Conservation (phyloP, 1,140 invertebrate species). For the Macrocentrus cingulum region DNA sequence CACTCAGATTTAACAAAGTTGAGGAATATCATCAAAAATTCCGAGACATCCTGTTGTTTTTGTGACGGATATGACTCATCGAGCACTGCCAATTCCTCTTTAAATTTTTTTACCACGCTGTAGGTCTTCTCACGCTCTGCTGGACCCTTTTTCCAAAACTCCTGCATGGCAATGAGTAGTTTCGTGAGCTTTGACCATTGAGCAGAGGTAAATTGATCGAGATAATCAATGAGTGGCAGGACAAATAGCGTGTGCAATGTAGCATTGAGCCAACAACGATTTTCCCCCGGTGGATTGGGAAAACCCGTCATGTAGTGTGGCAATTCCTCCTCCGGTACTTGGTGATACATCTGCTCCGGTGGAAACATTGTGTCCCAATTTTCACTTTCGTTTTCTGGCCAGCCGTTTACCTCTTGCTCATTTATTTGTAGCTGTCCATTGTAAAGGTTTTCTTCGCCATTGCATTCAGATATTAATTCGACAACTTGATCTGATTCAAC, state of each 20-base stretch:
- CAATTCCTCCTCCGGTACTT: background rate
- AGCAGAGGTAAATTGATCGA: slow-evolving; percentile 29
- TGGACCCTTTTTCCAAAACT: slow-evolving; percentile 39
- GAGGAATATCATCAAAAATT: slow-evolving; percentile 49
- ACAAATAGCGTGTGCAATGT: slow-evolving; percentile 46
- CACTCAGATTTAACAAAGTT: slow-evolving; percentile 46
- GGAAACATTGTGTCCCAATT: background rate
- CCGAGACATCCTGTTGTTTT: slow-evolving; percentile 49
- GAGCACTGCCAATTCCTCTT: slow-evolving; percentile 39
- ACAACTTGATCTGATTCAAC: no score
- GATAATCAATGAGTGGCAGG: slow-evolving; percentile 39
- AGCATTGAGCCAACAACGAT: slow-evolving; percentile 49
- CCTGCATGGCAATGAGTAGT: slow-evolving; percentile 36
- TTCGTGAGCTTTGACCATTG: slow-evolving; percentile 38
- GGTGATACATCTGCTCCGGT: background rate
- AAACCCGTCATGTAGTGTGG: slow-evolving; percentile 44
- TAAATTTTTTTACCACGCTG: slow-evolving; percentile 41
- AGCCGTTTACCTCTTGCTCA: no score
- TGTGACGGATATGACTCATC: slow-evolving; percentile 45
- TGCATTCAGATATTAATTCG: no score
- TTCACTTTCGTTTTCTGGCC: background rate
- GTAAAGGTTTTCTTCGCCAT: no score
- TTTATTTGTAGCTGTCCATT: no score
- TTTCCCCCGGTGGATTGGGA: slow-evolving; percentile 49
- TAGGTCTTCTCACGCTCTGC: slow-evolving; percentile 34